phyloP scores from a whole-genome alignment of 1,140 invertebrate species.

The Drosophila arawakana region DNA sequence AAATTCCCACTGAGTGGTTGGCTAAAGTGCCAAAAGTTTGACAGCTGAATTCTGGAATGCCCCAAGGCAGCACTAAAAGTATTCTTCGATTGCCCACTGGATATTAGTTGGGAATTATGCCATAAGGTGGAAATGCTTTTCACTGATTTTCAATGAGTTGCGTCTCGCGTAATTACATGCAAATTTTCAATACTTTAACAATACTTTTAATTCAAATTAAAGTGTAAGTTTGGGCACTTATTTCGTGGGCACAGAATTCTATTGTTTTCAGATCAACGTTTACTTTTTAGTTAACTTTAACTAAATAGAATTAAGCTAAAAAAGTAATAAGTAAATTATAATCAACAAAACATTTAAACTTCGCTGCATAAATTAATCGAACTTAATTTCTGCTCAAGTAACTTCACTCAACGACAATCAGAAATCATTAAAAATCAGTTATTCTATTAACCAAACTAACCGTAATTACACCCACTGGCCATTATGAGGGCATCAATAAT shows the following conservation, averaged over 20 bases:
- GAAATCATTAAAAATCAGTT: slow-evolving; percentile 7
- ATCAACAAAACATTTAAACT: too few relatives aligned
- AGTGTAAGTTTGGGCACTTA: too few relatives aligned
- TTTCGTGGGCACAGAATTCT: too few relatives aligned
- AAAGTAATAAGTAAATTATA: too few relatives aligned
- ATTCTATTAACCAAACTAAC: background rate
- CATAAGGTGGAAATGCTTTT: slow-evolving; percentile 37
- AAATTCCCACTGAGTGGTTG: slow-evolving; percentile 40
- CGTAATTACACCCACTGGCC: slow-evolving; percentile 15
- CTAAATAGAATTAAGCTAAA: too few relatives aligned
- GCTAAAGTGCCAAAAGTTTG: slow-evolving; percentile 44
- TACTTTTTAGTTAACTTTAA: background rate
- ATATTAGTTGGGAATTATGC: slow-evolving; percentile 38
- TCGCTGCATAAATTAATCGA: background rate
- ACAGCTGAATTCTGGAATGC: slow-evolving; percentile 47
- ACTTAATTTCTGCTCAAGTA: background rate
- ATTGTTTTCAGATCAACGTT: too few relatives aligned
- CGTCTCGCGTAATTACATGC: background rate
- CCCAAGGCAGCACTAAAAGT: slow-evolving; percentile 47
- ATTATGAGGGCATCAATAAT: slow-evolving; percentile 21
- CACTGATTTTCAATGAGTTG: slow-evolving; percentile 25
- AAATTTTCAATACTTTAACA: background rate
- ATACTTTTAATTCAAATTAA: too few relatives aligned
- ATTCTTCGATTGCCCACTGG: slow-evolving; percentile 50
- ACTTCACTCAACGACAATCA: slow-evolving; percentile 1